These are phyloP conservation scores for Aphaenogaster floridana DNA, from an alignment of 1,140 invertebrate species.

Conservation along the genomic window DNA sequence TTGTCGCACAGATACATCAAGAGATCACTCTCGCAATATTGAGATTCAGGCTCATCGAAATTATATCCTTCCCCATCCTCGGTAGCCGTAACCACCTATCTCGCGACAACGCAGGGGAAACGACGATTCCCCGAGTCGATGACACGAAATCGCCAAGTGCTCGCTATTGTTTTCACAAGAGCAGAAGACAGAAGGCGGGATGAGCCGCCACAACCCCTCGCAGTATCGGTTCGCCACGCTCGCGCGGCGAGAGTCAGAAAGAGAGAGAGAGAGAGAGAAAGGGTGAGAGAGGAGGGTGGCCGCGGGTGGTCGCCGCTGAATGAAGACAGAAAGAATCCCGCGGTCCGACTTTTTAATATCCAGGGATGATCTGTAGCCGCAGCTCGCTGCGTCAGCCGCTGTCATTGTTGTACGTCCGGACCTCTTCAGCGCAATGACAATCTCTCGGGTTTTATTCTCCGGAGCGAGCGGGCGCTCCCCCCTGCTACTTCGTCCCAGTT, in stretches of 20 bases:
- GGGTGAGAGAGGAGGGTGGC: conserved; percentile 14
- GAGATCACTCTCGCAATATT: background rate
- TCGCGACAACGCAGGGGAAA: conserved; percentile 43
- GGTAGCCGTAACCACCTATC: conserved; percentile 47
- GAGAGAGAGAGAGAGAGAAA: conserved; percentile 10
- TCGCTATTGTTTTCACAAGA: conserved; percentile 77
- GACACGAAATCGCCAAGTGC: conserved; percentile 79
- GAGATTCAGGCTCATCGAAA: conserved; percentile 20
- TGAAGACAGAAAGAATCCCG: conserved; percentile 62
- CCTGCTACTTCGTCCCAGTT: conserved; percentile 62
- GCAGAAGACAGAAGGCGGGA: conserved; percentile 61
- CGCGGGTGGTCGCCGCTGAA: conserved; percentile 38
- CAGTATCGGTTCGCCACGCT: conserved; percentile 69
- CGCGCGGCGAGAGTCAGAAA: background rate
- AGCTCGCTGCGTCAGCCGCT: conserved; percentile 84
- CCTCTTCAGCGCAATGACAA: conserved; percentile 86
- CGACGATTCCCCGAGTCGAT: conserved; percentile 72
- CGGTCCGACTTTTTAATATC: conserved; percentile 85
- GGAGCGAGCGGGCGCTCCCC: conserved; percentile 76
- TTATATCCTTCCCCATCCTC: conserved; percentile 12
- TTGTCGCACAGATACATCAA: background rate
- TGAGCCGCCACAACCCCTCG: conserved; percentile 23
- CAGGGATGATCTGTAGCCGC: conserved; percentile 85
- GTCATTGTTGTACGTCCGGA: conserved; percentile 85
- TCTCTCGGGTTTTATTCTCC: conserved; percentile 85